Evolutionary conservation across 2,113 vertebrate genomes (phyloP).

Genomic region (Rhinoptilus africanus): DNA sequence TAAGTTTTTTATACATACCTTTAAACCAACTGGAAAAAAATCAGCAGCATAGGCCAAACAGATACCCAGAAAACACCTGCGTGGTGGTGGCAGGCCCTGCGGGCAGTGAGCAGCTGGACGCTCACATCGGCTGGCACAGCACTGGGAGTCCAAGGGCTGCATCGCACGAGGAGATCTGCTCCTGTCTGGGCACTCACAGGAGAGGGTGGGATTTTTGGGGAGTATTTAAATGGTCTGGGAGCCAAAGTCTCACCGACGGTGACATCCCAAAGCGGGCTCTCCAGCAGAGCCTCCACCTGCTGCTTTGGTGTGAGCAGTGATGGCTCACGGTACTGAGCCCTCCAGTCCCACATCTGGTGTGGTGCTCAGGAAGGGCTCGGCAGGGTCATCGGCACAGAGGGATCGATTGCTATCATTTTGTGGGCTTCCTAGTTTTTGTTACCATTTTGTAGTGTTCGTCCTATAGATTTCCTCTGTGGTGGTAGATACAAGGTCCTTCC

Average conservation of each 20-base stretch:
- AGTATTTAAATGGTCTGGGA: neutral
- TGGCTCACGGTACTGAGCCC: neutral
- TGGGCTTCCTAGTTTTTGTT: neutral
- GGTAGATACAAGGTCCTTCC: too few species aligned
- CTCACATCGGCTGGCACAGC: neutral
- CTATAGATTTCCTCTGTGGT: neutral
- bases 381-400: neutral
- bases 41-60: neutral
- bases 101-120: neutral
- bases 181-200: neutral
- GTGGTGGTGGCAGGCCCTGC: fast-evolving
- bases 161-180: neutral
- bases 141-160: fast-evolving
- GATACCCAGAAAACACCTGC: neutral
- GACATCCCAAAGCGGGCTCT: neutral
- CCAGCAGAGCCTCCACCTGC: neutral
- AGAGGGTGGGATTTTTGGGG: neutral
- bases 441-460: neutral
- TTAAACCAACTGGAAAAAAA: neutral
- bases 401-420: neutral
- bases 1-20: neutral
- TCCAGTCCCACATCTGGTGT: neutral
- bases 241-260: fast-evolving
- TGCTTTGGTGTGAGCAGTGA: neutral
- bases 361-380: neutral